These are phyloP conservation scores for Labrus mixtus DNA, from an alignment of 2,113 vertebrate species.

Conservation along the genomic window DNA sequence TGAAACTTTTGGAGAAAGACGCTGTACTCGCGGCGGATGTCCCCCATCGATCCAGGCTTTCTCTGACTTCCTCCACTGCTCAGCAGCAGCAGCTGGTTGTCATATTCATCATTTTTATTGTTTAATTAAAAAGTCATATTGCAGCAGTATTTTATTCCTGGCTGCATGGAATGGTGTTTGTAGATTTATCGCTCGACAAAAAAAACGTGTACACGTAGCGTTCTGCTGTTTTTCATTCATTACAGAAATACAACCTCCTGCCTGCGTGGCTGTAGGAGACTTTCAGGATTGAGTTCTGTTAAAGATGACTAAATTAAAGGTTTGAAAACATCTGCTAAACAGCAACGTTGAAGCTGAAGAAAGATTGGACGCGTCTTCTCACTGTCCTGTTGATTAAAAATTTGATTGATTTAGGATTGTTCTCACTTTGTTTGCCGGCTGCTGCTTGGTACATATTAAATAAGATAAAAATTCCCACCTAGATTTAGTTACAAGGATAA, in stretches of 20 bases:
- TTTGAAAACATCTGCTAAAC: not conserved
- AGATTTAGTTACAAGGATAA: not conserved
- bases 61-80: not conserved
- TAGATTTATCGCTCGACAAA: constrained; percentile 31
- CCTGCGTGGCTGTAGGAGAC: not conserved
- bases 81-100: constrained; percentile 14
- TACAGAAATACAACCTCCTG: constrained; percentile 6
- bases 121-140: constrained; percentile 42
- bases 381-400: not conserved
- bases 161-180: not conserved
- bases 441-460: not conserved
- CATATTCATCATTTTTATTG: constrained; percentile 40
- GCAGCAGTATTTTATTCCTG: not conserved
- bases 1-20: not conserved
- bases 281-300: too few relatives aligned
- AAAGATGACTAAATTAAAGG: not conserved
- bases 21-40: not conserved
- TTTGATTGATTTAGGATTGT: not conserved
- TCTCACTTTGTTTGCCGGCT: constrained; percentile 9
- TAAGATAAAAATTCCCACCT: not conserved
- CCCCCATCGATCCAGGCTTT: constrained; percentile 18
- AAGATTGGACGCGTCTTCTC: too few relatives aligned
- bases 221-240: constrained; percentile 25
- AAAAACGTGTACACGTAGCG: not conserved
- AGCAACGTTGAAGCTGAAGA: not conserved